These are phyloP conservation scores for Cyprinella venusta DNA, from an alignment of 2,797 vertebrate genomes.

Conservation along the genomic window DNA sequence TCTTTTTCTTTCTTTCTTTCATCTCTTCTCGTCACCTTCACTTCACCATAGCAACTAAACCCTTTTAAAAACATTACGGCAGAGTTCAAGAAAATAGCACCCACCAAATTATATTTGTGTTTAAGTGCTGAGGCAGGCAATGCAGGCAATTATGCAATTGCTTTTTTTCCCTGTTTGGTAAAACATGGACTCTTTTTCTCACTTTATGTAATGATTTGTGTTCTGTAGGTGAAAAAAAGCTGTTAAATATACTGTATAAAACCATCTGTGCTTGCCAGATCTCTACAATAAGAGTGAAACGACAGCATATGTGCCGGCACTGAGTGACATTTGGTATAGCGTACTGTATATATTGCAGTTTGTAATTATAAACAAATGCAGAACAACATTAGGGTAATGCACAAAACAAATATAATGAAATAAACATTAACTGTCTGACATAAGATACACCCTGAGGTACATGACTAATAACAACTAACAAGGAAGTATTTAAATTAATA, in stretches of 20 bases:
- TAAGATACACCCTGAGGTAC: conserved; percentile 22
- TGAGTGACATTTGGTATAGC: neutral
- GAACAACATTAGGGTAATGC: neutral
- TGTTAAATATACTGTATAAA: no score
- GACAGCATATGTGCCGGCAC: neutral
- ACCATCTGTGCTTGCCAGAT: neutral
- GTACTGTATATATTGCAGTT: neutral
- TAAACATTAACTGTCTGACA: neutral
- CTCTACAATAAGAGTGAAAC: neutral
- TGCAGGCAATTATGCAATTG: conserved; percentile 24
- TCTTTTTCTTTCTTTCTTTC: conserved; percentile 21
- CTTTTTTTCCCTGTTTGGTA: conserved; percentile 28
- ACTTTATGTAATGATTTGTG: neutral
- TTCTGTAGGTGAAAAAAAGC: neutral
- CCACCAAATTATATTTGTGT: conserved; percentile 31
- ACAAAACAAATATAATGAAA: conserved; percentile 11
- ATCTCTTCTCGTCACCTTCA: conserved; percentile 29
- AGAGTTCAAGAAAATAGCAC: conserved; percentile 18
- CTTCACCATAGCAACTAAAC: conserved; percentile 45
- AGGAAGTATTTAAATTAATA: conserved; percentile 9
- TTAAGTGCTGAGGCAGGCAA: conserved; percentile 26
- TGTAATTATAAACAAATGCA: neutral
- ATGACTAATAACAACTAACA: conserved; percentile 32
- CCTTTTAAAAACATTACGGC: conserved; percentile 32
- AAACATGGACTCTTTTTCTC: conserved; percentile 40